These are phyloP conservation scores for Neoaliturus tenellus DNA, from an alignment of 2,888 invertebrate genomes.

Conservation along the genomic window DNA sequence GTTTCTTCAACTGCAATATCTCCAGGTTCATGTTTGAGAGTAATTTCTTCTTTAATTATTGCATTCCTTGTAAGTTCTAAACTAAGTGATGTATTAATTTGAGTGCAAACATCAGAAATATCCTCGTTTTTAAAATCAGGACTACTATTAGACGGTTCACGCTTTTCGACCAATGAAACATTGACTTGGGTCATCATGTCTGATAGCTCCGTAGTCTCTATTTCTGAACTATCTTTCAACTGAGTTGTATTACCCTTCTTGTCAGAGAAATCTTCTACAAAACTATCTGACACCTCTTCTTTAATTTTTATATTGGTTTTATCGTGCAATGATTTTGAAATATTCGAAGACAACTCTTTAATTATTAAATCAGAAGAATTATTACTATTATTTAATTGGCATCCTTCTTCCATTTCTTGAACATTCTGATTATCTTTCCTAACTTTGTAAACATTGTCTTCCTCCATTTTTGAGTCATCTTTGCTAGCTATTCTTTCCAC, in stretches of 20 bases:
- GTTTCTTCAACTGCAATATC: neutral
- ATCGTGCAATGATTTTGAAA: neutral
- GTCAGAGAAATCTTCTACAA: neutral
- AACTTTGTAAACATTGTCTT: too few relatives aligned
- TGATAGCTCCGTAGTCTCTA: neutral
- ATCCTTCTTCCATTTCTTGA: too few relatives aligned
- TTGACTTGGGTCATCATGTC: neutral
- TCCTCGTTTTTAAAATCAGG: neutral
- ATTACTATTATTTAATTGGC: too few relatives aligned
- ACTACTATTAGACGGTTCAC: neutral
- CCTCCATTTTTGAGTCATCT: too few relatives aligned
- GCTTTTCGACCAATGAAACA: neutral
- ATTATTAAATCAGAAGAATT: too few relatives aligned
- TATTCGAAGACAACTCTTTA: too few relatives aligned
- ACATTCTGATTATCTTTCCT: too few relatives aligned
- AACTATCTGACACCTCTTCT: neutral
- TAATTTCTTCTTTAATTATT: neutral
- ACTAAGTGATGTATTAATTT: neutral
- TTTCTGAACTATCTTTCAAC: neutral
- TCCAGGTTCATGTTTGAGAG: neutral
- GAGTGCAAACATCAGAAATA: neutral
- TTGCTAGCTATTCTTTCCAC: too few relatives aligned
- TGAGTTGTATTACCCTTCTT: neutral
- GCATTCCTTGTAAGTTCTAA: too few relatives aligned
- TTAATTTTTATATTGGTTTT: neutral